Base-by-base conservation (phyloP, 2,888 invertebrate genomes). In the Phaedon cochleariae region DNA sequence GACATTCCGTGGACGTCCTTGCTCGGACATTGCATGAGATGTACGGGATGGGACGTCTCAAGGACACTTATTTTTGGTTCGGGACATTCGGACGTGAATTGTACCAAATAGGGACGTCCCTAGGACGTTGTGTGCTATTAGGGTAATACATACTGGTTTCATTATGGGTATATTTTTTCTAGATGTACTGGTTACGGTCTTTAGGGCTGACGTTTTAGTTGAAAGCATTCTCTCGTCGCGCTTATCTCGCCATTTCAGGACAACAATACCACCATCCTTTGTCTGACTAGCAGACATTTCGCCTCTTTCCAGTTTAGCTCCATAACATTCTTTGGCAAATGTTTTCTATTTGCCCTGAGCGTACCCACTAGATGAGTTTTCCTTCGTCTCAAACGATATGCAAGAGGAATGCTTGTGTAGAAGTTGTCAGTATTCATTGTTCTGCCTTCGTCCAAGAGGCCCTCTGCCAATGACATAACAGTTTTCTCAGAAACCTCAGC, bases 321-420 rank as follows among this genome's bases (percentile, higher is more conserved):
- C 45, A 53, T 62, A 57, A 67, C 61, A 55, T 60, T 26, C 29
- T 64, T 59, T 62, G 66, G 62, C 34, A 62, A 31, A 60, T 67
- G 53, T 59, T 62, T 64, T 34, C 67, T 22, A 45, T 68, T 71
- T 26, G 60, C 45, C 31, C 63, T 45, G 31, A 71, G 46, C 29
- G 71, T 73, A 57, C 72, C 73, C 18, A 70, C 64, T 48, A 68
- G 46, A 70, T 73, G 67, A 22, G 69, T 71, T 15, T 69, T 65
- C 59, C 65, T 59, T 17, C 62, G 51, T 12, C 63, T 34, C 63
- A 72, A 46, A 17, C 60, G 55, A 63, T 71, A 59, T 15, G 70
- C 65, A 20, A 70, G 59, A 7, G 68, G 62, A 46, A 71, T 26
- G 52, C 70, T 73, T 6, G 73, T 73, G 51, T 71, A 73, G 46